Conservation (phyloP, 1,140 invertebrate genomes). For the Grapholita molesta region DNA sequence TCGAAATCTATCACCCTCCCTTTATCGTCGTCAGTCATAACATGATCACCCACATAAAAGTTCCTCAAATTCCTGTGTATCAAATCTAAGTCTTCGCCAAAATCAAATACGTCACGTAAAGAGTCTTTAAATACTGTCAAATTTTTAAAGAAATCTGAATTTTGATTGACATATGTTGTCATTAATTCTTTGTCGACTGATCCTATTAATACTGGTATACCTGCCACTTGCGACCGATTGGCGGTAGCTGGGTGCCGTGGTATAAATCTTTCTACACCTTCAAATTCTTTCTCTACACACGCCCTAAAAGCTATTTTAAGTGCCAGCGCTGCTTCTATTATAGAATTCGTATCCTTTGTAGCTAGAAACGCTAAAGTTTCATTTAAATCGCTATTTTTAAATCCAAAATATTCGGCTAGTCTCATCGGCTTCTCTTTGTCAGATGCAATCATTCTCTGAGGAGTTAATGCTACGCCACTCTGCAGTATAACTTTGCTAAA, state of each 20-base stretch:
- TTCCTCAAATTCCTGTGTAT: neutral
- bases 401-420: conserved; percentile 25
- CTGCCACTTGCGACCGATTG: conserved; percentile 5
- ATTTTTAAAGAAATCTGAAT: neutral
- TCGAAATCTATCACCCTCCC: neutral
- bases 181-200: neutral
- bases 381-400: conserved; percentile 20
- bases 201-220: conserved; percentile 23
- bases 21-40: neutral
- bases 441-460: neutral
- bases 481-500: conserved; percentile 24
- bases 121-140: neutral
- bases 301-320: conserved; percentile 19
- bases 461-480: conserved; percentile 23
- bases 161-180: neutral
- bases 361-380: conserved; percentile 27
- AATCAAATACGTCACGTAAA: neutral
- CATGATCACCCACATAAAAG: conserved; percentile 15
- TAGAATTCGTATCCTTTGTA: conserved; percentile 9
- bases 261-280: conserved; percentile 23
- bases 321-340: conserved; percentile 20
- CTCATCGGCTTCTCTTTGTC: conserved; percentile 11
- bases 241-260: conserved; percentile 11
- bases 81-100: neutral
- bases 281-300: conserved; percentile 28